Evolutionary conservation across 2,113 vertebrate genomes (phyloP).

Genomic region (Nestor notabilis): DNA sequence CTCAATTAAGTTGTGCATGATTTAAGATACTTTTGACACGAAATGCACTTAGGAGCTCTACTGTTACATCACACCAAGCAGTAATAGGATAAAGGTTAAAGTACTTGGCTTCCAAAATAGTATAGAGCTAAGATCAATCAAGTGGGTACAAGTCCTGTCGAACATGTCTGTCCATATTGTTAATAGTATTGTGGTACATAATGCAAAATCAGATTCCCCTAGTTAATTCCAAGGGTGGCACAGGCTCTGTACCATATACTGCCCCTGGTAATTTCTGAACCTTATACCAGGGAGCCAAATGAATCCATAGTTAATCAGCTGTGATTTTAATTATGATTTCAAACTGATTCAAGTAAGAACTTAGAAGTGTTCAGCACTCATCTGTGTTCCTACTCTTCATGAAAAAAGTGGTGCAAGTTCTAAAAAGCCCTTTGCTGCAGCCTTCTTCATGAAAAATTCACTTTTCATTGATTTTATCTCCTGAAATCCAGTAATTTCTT

Average conservation of each 20-base stretch:
- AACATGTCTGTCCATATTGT: background rate
- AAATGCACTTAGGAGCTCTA: slow-evolving; percentile 48
- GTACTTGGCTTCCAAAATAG: slow-evolving; percentile 42
- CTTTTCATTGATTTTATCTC: background rate
- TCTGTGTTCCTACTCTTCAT: background rate
- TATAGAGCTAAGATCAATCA: slow-evolving; percentile 40
- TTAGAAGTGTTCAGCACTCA: background rate
- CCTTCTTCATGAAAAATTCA: background rate
- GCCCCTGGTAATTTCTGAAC: background rate
- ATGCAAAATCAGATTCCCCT: background rate
- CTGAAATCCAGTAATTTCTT: background rate
- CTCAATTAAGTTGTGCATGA: background rate
- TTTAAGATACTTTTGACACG: slow-evolving; percentile 45
- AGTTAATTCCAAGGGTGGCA: background rate
- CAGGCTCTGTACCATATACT: background rate
- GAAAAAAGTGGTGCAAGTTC: background rate
- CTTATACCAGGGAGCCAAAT: background rate
- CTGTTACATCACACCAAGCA: slow-evolving; percentile 9
- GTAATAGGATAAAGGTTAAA: slow-evolving; percentile 41
- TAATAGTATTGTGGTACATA: background rate
- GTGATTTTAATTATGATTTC: background rate
- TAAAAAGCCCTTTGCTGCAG: background rate
- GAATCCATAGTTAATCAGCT: background rate
- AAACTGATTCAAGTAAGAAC: background rate
- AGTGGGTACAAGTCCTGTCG: background rate